Percentiles rank a stretch among this genome's conserved stretches.
These are phyloP conservation scores for Eilema depressum DNA, from an alignment of 2,888 invertebrate species.

Conservation along the genomic window DNA sequence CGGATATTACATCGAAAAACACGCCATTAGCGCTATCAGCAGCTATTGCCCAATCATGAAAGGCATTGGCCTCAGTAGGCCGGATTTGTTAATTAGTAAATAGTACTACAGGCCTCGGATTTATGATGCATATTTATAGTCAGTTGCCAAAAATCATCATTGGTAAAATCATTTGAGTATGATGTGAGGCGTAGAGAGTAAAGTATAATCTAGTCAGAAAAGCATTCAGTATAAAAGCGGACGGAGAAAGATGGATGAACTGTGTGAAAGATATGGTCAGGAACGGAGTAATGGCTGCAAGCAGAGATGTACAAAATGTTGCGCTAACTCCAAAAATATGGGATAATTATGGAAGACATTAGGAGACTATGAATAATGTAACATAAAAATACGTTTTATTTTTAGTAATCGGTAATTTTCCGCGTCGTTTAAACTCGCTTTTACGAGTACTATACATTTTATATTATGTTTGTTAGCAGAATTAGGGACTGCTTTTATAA, in stretches of 20 bases:
- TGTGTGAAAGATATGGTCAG: neutral
- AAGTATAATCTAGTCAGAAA: no score
- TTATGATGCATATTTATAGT: neutral
- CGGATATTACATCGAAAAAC: neutral
- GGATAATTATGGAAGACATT: neutral
- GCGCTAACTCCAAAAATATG: no score
- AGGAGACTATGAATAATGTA: neutral
- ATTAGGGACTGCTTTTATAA: neutral
- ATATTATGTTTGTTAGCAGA: neutral
- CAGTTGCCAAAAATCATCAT: neutral
- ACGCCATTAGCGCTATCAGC: neutral
- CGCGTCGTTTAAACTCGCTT: neutral
- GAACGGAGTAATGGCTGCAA: neutral
- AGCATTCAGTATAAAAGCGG: neutral
- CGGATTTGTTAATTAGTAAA: slow-evolving; percentile 1
- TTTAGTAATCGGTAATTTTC: neutral
- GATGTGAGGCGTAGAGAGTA: neutral
- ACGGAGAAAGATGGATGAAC: no score
- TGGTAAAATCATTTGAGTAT: neutral
- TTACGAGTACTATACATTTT: neutral
- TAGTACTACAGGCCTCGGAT: neutral
- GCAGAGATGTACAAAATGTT: neutral
- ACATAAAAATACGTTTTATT: neutral
- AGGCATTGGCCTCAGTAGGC: neutral
- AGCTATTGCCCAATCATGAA: neutral